Conservation (phyloP, 1,140 invertebrate species). For the Berghia stephanieae region DNA sequence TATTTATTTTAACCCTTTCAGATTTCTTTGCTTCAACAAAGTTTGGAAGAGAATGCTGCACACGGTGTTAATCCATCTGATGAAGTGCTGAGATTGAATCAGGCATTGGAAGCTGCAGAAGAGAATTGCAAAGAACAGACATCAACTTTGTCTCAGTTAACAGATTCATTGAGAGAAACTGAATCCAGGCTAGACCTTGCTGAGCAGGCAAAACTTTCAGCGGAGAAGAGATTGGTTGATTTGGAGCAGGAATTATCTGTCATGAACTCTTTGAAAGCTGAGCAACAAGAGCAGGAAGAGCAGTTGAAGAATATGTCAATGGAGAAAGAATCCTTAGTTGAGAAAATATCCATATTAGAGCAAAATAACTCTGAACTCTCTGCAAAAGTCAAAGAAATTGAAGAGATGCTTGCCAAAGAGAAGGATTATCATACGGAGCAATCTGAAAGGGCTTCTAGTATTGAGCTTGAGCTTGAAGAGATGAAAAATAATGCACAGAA, state of each 20-base stretch:
- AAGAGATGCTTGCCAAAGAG: not conserved
- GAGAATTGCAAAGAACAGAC: no score
- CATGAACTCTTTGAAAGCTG: no score
- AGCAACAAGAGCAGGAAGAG: not conserved
- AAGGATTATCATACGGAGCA: not conserved
- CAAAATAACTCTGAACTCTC: not conserved
- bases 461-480: not conserved
- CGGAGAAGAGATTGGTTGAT: slow-evolving; percentile 12
- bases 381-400: not conserved
- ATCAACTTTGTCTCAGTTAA: not conserved
- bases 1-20: no score
- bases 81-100: no score
- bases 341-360: not conserved
- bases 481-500: not conserved
- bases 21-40: no score
- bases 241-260: no score
- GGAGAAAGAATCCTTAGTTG: not conserved
- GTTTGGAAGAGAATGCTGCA: no score
- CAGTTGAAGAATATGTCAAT: not conserved
- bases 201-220: not conserved
- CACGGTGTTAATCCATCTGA: no score
- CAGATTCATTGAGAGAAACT: not conserved
- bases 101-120: no score
- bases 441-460: not conserved
- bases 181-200: no score